Base-by-base conservation (phyloP, 2,113 vertebrate species). In the Vimba vimba region DNA sequence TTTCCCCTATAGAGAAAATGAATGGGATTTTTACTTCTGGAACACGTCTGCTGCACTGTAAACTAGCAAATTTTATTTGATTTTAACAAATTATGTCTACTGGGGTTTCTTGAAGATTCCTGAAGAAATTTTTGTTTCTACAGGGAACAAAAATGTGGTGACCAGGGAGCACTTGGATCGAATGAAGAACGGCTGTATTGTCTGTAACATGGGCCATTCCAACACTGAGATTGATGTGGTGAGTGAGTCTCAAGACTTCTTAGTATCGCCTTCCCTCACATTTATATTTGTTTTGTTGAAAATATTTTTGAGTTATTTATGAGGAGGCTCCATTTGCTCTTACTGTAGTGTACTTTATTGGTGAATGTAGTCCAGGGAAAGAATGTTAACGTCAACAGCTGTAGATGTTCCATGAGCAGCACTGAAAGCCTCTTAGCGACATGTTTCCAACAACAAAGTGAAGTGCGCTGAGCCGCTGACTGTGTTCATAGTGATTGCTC, bases 121-220 rank as follows among this genome's bases (percentile, higher is more conserved):
- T 76, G 9, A 82, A 13, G 17, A 76, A 15, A 7, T 9, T 5
- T 73, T 39, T 68, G 68, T 89, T 43, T 83, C 90, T 82, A 12
- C 79, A 99, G 98, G 98, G 73, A 99, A 99, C 91, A 99, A 99
- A 93, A 99, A 99, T 2, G 97, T 99, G 0, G 98, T 99, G 83
- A 98, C 96, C 62, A 95, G 98, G 88, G 98, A 99, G 25, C 97
- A 98, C 68, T 94, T 99, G 89, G 98, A 99, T 80, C 94, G 98
- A 73, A 98, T 99, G 97, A 99, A 99, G 91, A 99, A 99, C 66
- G 97, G 98, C 88, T 99, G 97, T 92, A 99, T 99, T 0, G 97
- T 99, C 0, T 99, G 98, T 93, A 99, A 99, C 86, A 99, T 99
- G 98, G 98, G 98, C 62, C 98, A 99, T 87, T 99, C 98, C 92